Percentiles rank a stretch among this genome's conserved stretches.
Conservation (phyloP, 1,140 invertebrate species). For the Sminthurides bifidus region DNA sequence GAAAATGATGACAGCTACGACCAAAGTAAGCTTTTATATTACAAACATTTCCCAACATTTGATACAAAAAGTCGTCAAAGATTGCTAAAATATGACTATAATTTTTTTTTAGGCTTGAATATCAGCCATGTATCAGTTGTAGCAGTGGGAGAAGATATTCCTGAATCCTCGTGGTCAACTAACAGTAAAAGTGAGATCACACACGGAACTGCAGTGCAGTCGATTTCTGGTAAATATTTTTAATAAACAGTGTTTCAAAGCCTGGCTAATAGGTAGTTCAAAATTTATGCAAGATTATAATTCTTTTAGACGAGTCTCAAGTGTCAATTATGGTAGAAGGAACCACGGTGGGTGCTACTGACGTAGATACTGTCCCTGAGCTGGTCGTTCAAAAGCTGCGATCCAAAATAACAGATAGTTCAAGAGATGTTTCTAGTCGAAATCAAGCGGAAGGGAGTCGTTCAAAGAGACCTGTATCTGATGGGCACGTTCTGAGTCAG, state of each 20-base stretch:
- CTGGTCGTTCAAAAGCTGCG: slow-evolving; percentile 7
- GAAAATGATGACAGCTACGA: slow-evolving; percentile 39
- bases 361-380: slow-evolving; percentile 35
- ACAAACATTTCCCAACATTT: background rate
- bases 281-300: background rate
- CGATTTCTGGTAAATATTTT: too few relatives aligned
- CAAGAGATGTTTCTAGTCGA: background rate
- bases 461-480: slow-evolving; percentile 27
- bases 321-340: slow-evolving; percentile 37
- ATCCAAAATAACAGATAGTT: slow-evolving; percentile 17
- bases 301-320: slow-evolving; percentile 27
- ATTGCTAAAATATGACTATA: background rate
- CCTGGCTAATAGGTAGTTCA: background rate
- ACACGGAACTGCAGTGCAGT: too few relatives aligned
- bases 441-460: background rate
- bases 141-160: slow-evolving; percentile 60
- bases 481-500: slow-evolving; percentile 23
- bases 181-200: too few relatives aligned
- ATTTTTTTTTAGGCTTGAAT: slow-evolving; percentile 38
- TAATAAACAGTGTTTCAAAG: too few relatives aligned
- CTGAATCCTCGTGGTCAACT: slow-evolving; percentile 1
- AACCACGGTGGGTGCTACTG: slow-evolving; percentile 36
- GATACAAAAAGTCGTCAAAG: background rate
- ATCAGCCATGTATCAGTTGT: slow-evolving; percentile 81
- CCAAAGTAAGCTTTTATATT: slow-evolving; percentile 35